Base-by-base conservation (phyloP, 2,113 vertebrate genomes). In the Mirza zaza region DNA sequence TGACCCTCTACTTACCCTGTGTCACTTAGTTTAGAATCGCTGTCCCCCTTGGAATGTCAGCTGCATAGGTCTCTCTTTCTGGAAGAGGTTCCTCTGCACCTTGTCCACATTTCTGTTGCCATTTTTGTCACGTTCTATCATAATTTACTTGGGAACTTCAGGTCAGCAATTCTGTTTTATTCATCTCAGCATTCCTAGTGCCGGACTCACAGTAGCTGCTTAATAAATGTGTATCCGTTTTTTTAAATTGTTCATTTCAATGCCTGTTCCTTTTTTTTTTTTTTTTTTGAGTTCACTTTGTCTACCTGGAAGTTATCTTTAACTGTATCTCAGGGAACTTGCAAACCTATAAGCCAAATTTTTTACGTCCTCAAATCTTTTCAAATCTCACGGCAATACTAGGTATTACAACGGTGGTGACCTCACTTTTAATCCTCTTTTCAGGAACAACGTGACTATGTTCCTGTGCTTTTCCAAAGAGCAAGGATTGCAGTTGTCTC, bases 291-390 rank as follows among this genome's bases (percentile, higher is more conserved):
- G 61, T 70, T 70, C 32, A 48, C 75, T 90, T 90, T 84, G 55
- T 70, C 50, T 75, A 32, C 82, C 84, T 73, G 48, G 61, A 91
- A 86, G 59, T 91, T 70, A 90, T 48, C 81, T 90, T 81, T 82
- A 93, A 92, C 57, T 36, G 59, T 27, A 81, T 32, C 20, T 95
- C 34, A 50, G 36, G 18, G 23, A 82, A 94, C 55, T 50, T 55
- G 50, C 32, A 86, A 77, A 76, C 85, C 67, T 57, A 21, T 86
- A 59, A 81, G 29, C 50, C 50, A 88, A 52, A 18, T 59, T 52
- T 80, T 95, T 90, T 17, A 20, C 2, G 50, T 94, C 86, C 67
- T 68, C 73, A 34, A 73, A 48, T 86, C 59, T 71, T 93, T 90
- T 89, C 48, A 82, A 80, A 91, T 52, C 39, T 87, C 76, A 76